Conservation (phyloP, 2,888 invertebrate genomes). For the Ametastegia equiseti region DNA sequence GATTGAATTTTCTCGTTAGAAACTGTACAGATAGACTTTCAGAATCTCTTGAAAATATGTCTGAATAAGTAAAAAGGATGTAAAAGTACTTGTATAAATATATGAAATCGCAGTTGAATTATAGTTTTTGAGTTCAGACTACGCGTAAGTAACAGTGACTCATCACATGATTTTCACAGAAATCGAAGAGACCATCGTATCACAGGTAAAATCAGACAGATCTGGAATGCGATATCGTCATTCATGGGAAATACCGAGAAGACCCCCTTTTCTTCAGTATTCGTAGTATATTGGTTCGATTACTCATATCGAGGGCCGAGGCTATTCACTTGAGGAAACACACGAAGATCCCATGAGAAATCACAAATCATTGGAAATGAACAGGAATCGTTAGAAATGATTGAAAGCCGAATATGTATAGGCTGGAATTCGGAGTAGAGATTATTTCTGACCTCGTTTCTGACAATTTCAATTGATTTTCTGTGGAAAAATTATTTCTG, state of each 20-base stretch:
- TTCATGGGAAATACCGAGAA: neutral
- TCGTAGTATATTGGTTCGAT: neutral
- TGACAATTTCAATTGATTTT: too few relatives aligned
- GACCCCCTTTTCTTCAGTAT: neutral
- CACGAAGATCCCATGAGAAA: too few relatives aligned
- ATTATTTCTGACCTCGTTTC: too few relatives aligned
- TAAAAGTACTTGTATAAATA: neutral
- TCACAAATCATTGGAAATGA: too few relatives aligned
- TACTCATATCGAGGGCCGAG: too few relatives aligned
- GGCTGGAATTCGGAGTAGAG: too few relatives aligned
- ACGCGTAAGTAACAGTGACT: neutral
- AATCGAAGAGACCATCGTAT: neutral
- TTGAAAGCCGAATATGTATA: too few relatives aligned
- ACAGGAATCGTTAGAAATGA: too few relatives aligned
- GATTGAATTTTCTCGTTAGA: too few relatives aligned
- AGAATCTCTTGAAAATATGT: neutral
- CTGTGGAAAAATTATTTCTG: too few relatives aligned
- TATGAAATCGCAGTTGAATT: neutral
- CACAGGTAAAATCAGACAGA: conserved; percentile 6
- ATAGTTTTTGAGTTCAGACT: neutral
- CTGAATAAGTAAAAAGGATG: neutral
- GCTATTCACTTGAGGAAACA: too few relatives aligned
- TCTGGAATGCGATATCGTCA: neutral
- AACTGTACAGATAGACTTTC: too few relatives aligned
- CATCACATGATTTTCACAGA: neutral